Evolutionary conservation across 2,888 invertebrate genomes (phyloP).

Genomic region (Megastigmus dorsalis): DNA sequence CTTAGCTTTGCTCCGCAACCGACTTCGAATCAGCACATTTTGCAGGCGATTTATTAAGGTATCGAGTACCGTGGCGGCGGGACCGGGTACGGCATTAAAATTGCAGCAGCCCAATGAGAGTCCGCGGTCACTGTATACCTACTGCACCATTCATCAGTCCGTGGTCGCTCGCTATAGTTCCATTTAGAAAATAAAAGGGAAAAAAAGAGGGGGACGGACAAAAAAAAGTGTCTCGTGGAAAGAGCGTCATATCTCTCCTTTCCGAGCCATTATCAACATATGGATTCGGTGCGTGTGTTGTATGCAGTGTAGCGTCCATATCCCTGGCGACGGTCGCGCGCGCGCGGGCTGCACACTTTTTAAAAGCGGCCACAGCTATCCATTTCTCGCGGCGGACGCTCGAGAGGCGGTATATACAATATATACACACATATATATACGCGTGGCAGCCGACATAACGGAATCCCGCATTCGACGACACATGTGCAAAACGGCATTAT

Average conservation of each 20-base stretch:
- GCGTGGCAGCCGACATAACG: constrained; percentile 29
- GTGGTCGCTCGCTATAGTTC: too few relatives aligned
- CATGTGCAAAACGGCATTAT: constrained; percentile 34
- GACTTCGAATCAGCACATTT: too few relatives aligned
- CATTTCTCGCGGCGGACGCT: constrained; percentile 33
- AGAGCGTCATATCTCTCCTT: constrained; percentile 41
- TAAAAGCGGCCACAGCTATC: constrained; percentile 44
- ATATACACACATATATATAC: too few relatives aligned
- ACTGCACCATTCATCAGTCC: too few relatives aligned
- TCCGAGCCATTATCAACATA: constrained; percentile 33
- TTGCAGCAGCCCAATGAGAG: too few relatives aligned
- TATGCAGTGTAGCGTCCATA: too few relatives aligned
- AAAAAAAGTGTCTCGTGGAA: constrained; percentile 10
- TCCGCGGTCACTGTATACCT: too few relatives aligned
- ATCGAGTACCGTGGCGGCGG: neutral
- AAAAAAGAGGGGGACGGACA: neutral
- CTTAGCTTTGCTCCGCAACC: too few relatives aligned
- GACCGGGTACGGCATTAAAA: too few relatives aligned
- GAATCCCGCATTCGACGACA: constrained; percentile 40
- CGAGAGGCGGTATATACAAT: constrained; percentile 6
- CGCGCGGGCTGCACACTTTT: constrained; percentile 25
- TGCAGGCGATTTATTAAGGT: too few relatives aligned
- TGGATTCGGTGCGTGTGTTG: constrained; percentile 33
- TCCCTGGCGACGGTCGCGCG: neutral
- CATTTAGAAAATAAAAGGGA: neutral